Evolutionary conservation across 2,797 vertebrate genomes (phyloP).

Genomic region (Poeciliopsis infans): DNA sequence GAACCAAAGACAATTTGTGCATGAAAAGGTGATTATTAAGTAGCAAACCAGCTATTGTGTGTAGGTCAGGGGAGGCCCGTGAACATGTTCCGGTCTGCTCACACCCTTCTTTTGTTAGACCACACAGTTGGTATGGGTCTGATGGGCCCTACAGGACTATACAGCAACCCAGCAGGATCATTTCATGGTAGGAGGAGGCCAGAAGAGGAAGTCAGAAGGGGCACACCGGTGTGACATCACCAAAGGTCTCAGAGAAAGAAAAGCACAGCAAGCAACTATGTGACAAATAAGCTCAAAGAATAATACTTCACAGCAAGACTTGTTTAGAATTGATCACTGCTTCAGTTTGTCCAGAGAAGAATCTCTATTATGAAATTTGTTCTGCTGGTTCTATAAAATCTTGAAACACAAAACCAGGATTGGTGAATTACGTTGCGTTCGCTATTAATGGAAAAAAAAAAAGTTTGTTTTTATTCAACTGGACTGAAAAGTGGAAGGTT

Average conservation of each 20-base stretch:
- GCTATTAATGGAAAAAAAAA: neutral
- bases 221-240: constrained; percentile 60
- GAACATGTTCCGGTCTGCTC: constrained; percentile 67
- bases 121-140: constrained; percentile 68
- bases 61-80: constrained; percentile 59
- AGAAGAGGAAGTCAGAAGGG: constrained; percentile 72
- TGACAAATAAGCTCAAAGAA: constrained; percentile 73
- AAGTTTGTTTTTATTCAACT: neutral
- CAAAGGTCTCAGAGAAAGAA: constrained; percentile 58
- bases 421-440: neutral
- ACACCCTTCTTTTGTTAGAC: constrained; percentile 57
- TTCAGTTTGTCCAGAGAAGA: constrained; percentile 17
- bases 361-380: neutral
- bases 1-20: constrained; percentile 26
- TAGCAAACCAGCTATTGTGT: constrained; percentile 62
- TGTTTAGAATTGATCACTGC: constrained; percentile 1
- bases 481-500: neutral
- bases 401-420: neutral
- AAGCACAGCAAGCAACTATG: constrained; percentile 52
- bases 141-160: constrained; percentile 61
- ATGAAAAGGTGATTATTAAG: constrained; percentile 58
- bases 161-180: constrained; percentile 61
- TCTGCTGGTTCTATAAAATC: neutral
- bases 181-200: constrained; percentile 68
- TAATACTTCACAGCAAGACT: constrained; percentile 49